Base-by-base conservation (phyloP, 1,140 invertebrate species). In the Rhyzopertha dominica region DNA sequence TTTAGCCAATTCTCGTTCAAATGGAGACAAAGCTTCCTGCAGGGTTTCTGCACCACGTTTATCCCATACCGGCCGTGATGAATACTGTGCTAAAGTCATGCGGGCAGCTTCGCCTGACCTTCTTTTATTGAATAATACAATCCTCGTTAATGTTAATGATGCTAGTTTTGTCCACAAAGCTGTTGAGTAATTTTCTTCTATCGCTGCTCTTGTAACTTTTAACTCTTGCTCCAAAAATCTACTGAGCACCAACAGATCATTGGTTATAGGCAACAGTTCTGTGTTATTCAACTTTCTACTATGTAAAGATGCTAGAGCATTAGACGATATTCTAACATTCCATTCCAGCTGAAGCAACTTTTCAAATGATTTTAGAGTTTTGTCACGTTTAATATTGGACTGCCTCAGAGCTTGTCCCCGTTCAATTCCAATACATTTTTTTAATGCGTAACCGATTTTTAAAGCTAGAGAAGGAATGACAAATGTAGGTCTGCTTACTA, bases 71-170 rank as follows among this genome's bases (percentile, higher is more conserved):
- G 39, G 39, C 24, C 28, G 30, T 17, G 12, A 18, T 4, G 28
- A 18, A 19, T 31, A 37, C 1, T 34, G 4, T 14, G 16, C 28
- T 12, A 37, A 9, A 24, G 10, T 37, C 32, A 44, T 44, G 12
- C 20, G 16, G 34, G 42, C 42, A 26, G 32, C 30, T 25, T 44
- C 20, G 12, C 42, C 42, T 24, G 32, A 44, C 26, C 42, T 23
- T 32, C 20, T 44, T 44, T 44, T 44, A 32, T 44, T 37, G 8
- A 44, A 36, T 4, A 43, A 18, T 34, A 44, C 37, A 1, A 44
- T 44, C 16, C 34, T 8, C 14, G 16, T 32, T 19, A 25, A 13
- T 3, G 39, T 42, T 2, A 42, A 14, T 29, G 39, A 31, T 31
- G 24, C 16, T 4, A 42, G 39, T 20, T 42, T 42, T 19, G n/a